Conservation (phyloP, 2,888 invertebrate species). For the Lacanobia wlatinum region DNA sequence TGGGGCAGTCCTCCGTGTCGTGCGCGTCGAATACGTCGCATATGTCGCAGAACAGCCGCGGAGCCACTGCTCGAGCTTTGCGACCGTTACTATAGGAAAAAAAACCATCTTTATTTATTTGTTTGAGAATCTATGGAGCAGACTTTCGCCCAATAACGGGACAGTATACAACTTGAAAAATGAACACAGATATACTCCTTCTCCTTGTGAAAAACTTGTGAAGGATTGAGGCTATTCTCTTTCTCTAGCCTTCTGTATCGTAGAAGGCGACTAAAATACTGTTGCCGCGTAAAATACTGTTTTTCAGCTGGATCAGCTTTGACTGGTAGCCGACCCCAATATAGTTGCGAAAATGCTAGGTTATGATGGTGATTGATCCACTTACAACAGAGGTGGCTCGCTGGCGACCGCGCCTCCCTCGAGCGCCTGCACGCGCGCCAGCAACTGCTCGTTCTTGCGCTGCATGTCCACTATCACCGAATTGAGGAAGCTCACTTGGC, state of each 20-base stretch:
- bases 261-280: too few relatives aligned
- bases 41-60: constrained; percentile 98
- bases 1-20: constrained; percentile 99
- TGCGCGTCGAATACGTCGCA: constrained; percentile 99
- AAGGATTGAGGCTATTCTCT: too few relatives aligned
- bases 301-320: too few relatives aligned
- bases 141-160: too few relatives aligned
- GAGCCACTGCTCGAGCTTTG: constrained; percentile 91
- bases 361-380: constrained; percentile 17
- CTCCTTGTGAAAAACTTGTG: too few relatives aligned
- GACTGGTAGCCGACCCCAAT: too few relatives aligned
- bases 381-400: constrained; percentile 81
- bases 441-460: constrained; percentile 96
- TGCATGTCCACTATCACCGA: constrained; percentile 99
- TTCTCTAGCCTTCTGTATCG: too few relatives aligned
- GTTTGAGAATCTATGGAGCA: not conserved
- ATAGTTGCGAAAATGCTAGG: too few relatives aligned
- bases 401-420: constrained; percentile 91
- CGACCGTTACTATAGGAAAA: constrained; percentile 85
- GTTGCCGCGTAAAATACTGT: too few relatives aligned
- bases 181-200: too few relatives aligned
- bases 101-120: not conserved
- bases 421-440: constrained; percentile 94
- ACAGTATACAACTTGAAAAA: too few relatives aligned
- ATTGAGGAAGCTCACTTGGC: constrained; percentile 97